Base-by-base conservation (phyloP, 2,888 invertebrate genomes). In the Bugula neritina region DNA sequence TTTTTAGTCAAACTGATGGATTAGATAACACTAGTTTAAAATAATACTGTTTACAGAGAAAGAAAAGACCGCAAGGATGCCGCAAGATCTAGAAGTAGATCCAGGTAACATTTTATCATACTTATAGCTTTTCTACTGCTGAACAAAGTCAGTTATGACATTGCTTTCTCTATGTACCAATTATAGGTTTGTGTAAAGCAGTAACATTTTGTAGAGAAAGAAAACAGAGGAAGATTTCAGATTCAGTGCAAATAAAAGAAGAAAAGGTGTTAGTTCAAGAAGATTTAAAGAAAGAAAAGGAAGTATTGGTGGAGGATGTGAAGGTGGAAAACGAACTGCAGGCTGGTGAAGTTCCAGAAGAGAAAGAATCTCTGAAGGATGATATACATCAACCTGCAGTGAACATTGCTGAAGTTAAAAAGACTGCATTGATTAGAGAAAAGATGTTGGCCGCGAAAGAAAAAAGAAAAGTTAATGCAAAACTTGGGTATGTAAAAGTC, bases 261-360 rank as follows among this genome's bases (percentile, higher is more conserved):
- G n/a, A n/a, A n/a, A n/a, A n/a, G n/a, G n/a, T n/a, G n/a, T n/a
- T n/a, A n/a, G n/a, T n/a, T n/a, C n/a, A n/a, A n/a, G n/a, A n/a
- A n/a, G n/a, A n/a, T n/a, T n/a, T n/a, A n/a, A n/a, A n/a, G n/a
- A n/a, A n/a, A n/a, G n/a, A n/a, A n/a, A n/a, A n/a, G n/a, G n/a
- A n/a, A n/a, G n/a, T n/a, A n/a, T n/a, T n/a, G n/a, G n/a, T n/a
- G n/a, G n/a, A n/a, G n/a, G n/a, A n/a, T n/a, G n/a, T n/a, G n/a
- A n/a, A n/a, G n/a, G n/a, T n/a, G n/a, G n/a, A n/a, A n/a, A n/a
- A n/a, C n/a, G n/a, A n/a, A n/a, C n/a, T n/a, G n/a, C n/a, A n/a
- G n/a, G n/a, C n/a, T n/a, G n/a, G n/a, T n/a, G n/a, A n/a, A n/a
- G 93, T 92, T 86, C 90, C 92, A 27, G 92, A 92, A 35, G 84